These are phyloP conservation scores for Enhydra lutris DNA, from an alignment of 2,113 vertebrate genomes.

Conservation along the genomic window DNA sequence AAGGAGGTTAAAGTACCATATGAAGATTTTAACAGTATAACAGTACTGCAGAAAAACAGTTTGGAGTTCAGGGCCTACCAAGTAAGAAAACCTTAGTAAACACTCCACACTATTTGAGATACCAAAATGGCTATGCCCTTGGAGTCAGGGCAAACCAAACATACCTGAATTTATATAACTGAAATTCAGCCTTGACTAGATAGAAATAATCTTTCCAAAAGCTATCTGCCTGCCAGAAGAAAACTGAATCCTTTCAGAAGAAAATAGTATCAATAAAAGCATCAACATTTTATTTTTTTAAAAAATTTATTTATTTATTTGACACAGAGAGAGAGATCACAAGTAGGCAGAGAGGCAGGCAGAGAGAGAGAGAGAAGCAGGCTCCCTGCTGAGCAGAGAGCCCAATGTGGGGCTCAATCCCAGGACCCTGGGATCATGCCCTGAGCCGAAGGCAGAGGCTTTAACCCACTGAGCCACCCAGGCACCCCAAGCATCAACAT, in stretches of 20 bases:
- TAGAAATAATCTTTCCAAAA: neutral
- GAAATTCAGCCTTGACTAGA: neutral
- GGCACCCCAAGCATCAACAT: neutral
- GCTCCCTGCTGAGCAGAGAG: too few relatives aligned
- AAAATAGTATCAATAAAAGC: neutral
- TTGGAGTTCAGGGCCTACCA: neutral
- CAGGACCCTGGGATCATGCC: too few relatives aligned
- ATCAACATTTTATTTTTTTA: neutral
- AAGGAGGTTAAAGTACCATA: neutral
- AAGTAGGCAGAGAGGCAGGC: too few relatives aligned
- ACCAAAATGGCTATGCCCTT: neutral
- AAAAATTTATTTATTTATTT: too few relatives aligned
- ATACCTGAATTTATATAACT: neutral
- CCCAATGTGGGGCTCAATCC: too few relatives aligned
- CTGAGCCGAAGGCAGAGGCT: too few relatives aligned
- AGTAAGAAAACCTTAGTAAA: neutral
- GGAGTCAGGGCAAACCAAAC: neutral
- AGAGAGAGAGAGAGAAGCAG: too few relatives aligned
- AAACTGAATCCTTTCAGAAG: neutral
- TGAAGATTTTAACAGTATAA: neutral
- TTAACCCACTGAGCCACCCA: too few relatives aligned
- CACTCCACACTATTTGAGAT: neutral
- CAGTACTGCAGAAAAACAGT: neutral
- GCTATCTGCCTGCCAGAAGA: neutral
- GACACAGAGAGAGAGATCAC: too few relatives aligned